Percentiles rank a stretch among this genome's conserved stretches.
Evolutionary conservation across 1,140 invertebrate genomes (phyloP).

Genomic region (Babylonia areolata): DNA sequence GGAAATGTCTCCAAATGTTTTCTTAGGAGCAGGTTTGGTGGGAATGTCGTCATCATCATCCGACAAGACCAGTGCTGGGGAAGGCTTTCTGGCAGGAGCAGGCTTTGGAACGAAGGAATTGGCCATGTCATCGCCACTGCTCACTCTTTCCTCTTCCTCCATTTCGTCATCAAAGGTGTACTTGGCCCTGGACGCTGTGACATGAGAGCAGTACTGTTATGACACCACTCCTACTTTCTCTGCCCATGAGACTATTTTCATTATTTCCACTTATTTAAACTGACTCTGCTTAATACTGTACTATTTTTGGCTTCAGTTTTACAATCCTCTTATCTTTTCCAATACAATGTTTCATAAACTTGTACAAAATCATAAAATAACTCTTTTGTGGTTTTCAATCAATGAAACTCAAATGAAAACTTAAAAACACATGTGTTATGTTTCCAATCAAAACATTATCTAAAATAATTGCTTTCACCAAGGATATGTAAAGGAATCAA

Average conservation of each 20-base stretch:
- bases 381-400: no score
- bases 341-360: no score
- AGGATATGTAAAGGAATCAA: no score
- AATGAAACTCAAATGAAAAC: no score
- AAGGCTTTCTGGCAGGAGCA: constrained; percentile 14
- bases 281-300: no score
- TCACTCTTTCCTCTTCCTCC: constrained; percentile 40
- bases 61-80: constrained; percentile 3
- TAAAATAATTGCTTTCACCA: no score
- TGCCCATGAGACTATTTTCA: no score
- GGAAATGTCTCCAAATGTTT: not conserved
- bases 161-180: constrained; percentile 57
- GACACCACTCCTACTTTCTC: not conserved
- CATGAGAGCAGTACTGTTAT: not conserved
- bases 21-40: not conserved
- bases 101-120: constrained; percentile 11
- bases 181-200: constrained; percentile 55
- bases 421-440: no score
- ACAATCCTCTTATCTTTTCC: no score
- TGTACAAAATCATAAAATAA: no score
- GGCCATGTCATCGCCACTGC: constrained; percentile 31
- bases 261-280: not conserved
- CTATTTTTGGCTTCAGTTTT: no score
- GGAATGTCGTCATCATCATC: constrained; percentile 18
- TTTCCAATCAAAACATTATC: no score